Percentiles rank a stretch among this genome's conserved stretches.
phyloP scores from a whole-genome alignment of 1,140 invertebrate species.

The Schlechtendalia chinensis region DNA sequence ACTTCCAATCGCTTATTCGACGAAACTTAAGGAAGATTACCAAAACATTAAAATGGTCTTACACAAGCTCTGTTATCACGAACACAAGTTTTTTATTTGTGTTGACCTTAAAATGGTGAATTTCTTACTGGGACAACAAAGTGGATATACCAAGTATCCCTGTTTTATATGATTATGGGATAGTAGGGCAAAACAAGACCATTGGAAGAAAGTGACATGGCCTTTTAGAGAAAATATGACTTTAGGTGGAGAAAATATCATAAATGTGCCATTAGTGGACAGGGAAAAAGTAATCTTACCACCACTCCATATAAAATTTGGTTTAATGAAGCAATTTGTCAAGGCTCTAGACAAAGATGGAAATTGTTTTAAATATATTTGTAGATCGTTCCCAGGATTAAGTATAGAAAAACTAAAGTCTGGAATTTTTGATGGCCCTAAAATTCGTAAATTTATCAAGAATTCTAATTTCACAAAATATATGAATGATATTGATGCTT shows the following conservation, averaged over 20 bases:
- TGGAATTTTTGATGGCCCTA: conserved; percentile 53
- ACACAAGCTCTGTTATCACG: conserved; percentile 54
- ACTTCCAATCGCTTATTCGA: conserved; percentile 55
- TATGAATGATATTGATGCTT: conserved; percentile 51
- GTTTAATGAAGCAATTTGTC: conserved; percentile 56
- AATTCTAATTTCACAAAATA: conserved; percentile 51
- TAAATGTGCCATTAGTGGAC: conserved; percentile 54
- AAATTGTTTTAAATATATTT: conserved; percentile 31
- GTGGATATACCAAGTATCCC: conserved; percentile 57
- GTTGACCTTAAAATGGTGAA: conserved; percentile 56
- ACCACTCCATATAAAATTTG: conserved; percentile 15
- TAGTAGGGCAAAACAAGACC: conserved; percentile 56
- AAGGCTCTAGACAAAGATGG: conserved; percentile 55
- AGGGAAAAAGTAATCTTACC: conserved; percentile 18
- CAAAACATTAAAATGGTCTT: conserved; percentile 54
- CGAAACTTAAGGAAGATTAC: conserved; percentile 55
- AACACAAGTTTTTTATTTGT: conserved; percentile 55
- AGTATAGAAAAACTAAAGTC: conserved; percentile 25
- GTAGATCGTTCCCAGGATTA: not conserved
- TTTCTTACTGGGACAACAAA: conserved; percentile 56
- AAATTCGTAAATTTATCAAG: conserved; percentile 54
- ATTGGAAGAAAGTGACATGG: conserved; percentile 54
- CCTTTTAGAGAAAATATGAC: conserved; percentile 53
- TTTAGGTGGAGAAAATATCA: conserved; percentile 55
- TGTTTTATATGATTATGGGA: conserved; percentile 58